These are phyloP conservation scores for Globicephala melas DNA, from an alignment of 2,113 vertebrate genomes.

Conservation along the genomic window DNA sequence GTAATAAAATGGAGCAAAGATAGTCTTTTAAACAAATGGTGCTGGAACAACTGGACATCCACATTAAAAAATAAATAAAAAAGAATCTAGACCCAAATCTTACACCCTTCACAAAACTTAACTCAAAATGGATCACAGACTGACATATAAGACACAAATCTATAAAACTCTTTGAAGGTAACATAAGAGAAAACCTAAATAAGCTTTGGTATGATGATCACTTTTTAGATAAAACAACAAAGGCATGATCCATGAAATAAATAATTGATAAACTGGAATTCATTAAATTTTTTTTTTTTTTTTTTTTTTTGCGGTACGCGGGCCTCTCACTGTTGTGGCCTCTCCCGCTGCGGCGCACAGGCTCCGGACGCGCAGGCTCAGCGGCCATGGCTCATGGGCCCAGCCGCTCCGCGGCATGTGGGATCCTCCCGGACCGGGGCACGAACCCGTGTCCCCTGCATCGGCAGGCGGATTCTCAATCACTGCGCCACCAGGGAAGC, in stretches of 20 bases:
- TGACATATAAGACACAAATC: not conserved
- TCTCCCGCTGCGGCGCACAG: no score
- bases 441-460: no score
- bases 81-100: not conserved
- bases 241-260: not conserved
- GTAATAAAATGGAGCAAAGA: not conserved
- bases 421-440: no score
- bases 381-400: no score
- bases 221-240: not conserved
- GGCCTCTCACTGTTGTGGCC: no score
- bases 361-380: no score
- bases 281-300: not conserved
- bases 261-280: not conserved
- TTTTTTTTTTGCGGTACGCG: no score
- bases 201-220: not conserved
- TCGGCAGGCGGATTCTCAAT: no score
- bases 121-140: not conserved
- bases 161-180: not conserved
- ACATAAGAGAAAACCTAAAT: not conserved
- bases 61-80: not conserved
- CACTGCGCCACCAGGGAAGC: no score
- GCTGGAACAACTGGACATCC: not conserved
- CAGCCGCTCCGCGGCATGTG: no score
- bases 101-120: not conserved
- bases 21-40: not conserved